These are phyloP conservation scores for Morelia viridis DNA, from an alignment of 2,797 vertebrate genomes.

Conservation along the genomic window DNA sequence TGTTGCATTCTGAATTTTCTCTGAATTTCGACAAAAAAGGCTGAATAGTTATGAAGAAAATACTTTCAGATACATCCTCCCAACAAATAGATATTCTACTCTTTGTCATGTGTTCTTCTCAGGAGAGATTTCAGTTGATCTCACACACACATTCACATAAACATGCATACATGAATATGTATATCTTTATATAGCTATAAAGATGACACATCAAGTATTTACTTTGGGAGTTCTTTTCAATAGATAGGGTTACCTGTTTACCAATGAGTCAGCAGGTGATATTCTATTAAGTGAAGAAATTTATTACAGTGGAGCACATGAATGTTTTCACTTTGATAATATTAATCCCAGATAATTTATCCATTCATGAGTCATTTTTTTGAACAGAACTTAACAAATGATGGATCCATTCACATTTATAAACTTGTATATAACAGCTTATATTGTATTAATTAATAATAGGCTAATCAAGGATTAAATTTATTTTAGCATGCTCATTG, in stretches of 20 bases:
- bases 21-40: neutral
- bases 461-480: neutral
- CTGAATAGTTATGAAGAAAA: neutral
- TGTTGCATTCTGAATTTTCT: neutral
- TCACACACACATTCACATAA: neutral
- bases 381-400: neutral
- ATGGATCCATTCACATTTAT: neutral
- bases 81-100: conserved; percentile 16
- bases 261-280: neutral
- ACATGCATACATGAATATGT: neutral
- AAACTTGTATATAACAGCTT: neutral
- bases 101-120: conserved; percentile 33
- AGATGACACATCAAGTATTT: neutral
- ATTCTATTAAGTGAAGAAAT: neutral
- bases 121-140: conserved; percentile 17
- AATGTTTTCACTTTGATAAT: neutral
- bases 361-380: neutral
- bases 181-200: neutral
- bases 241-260: neutral
- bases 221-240: neutral
- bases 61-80: neutral
- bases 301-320: neutral
- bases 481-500: neutral
- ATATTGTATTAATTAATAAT: neutral
- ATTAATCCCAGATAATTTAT: neutral